A percentile compares a stretch with the other conserved stretches of the same genome.
Evolutionary conservation across 2,888 invertebrate genomes (phyloP).

Genomic region (Stenodera caucasica): DNA sequence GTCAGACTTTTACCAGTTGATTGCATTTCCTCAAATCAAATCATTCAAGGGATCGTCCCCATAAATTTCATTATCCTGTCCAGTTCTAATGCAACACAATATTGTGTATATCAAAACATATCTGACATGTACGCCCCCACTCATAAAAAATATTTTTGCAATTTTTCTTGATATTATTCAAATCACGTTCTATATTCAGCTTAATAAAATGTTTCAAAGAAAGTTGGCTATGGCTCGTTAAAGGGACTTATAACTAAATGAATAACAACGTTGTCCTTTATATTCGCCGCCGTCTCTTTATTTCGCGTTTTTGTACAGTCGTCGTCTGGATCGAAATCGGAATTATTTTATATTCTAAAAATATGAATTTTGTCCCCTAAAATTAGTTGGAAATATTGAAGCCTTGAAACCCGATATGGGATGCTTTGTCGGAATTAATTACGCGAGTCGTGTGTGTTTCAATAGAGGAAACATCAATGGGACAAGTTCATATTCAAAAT

Average conservation of each 20-base stretch:
- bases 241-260: conserved; percentile 29
- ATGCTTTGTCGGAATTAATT: conserved; percentile 42
- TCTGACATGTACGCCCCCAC: not conserved
- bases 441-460: conserved; percentile 27
- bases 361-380: not conserved
- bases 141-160: not conserved
- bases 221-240: conserved; percentile 29
- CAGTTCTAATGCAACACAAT: conserved; percentile 5
- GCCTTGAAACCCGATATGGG: conserved; percentile 38
- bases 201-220: conserved; percentile 27
- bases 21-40: conserved; percentile 7
- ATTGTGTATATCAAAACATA: conserved; percentile 2
- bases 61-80: conserved; percentile 8
- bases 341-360: no score
- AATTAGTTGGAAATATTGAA: not conserved
- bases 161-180: conserved; percentile 6
- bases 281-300: not conserved
- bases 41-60: conserved; percentile 8
- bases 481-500: conserved; percentile 27
- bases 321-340: no score
- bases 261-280: conserved; percentile 23
- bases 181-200: conserved; percentile 19
- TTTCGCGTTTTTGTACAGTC: not conserved
- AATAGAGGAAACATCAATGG: conserved; percentile 30
- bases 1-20: conserved; percentile 4